Percentiles rank a stretch among this genome's conserved stretches.
These are phyloP conservation scores for Spatulosminthurus flaviceps DNA, from an alignment of 2,888 invertebrate species.

Conservation along the genomic window DNA sequence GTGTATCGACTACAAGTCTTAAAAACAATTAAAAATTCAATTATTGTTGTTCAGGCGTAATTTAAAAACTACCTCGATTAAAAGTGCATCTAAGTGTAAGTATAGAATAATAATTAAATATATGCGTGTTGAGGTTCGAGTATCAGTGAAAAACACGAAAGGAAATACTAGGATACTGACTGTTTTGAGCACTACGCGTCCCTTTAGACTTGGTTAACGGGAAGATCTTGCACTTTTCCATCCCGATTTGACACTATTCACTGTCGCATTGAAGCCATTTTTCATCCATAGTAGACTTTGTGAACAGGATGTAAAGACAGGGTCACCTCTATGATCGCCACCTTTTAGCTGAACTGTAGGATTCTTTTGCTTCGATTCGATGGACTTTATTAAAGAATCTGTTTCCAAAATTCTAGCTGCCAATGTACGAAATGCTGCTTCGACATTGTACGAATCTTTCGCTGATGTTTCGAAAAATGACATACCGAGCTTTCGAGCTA, in stretches of 20 bases:
- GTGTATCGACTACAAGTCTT: too few relatives aligned
- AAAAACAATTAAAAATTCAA: too few relatives aligned
- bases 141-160: background rate
- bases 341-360: constrained; percentile 53
- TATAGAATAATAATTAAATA: background rate
- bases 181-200: background rate
- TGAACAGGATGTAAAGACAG: constrained; percentile 54
- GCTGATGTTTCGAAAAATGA: constrained; percentile 92
- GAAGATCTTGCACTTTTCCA: constrained; percentile 54
- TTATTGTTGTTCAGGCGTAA: too few relatives aligned
- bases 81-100: background rate
- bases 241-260: constrained; percentile 53
- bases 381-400: constrained; percentile 54
- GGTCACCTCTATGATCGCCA: constrained; percentile 47
- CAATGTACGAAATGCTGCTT: constrained; percentile 76
- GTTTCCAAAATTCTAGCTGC: constrained; percentile 59
- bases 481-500: constrained; percentile 68
- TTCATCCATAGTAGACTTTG: constrained; percentile 58
- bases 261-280: constrained; percentile 53
- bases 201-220: background rate
- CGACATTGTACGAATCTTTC: constrained; percentile 88
- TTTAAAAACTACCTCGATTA: too few relatives aligned
- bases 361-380: constrained; percentile 54
- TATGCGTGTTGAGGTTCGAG: too few relatives aligned
- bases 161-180: background rate